These are phyloP conservation scores for Bucorvus abyssinicus DNA, from an alignment of 2,797 vertebrate species.

Conservation along the genomic window DNA sequence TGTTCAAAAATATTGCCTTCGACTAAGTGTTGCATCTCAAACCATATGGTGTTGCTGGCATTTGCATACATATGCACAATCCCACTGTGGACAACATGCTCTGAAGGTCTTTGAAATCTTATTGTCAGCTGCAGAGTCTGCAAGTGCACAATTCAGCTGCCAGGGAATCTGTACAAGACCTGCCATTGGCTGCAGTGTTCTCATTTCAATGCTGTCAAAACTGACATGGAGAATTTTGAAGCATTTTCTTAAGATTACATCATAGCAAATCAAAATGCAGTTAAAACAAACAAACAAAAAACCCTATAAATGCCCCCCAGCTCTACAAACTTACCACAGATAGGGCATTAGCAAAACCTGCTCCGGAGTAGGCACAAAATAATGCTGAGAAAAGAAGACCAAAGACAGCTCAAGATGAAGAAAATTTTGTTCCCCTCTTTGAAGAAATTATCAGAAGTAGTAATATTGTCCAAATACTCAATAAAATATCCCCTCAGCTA, in stretches of 20 bases:
- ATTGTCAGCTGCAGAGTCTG: not conserved
- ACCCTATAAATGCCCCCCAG: not conserved
- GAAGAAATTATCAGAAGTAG: not conserved
- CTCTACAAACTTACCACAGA: constrained; percentile 77
- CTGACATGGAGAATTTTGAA: not conserved
- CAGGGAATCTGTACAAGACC: not conserved
- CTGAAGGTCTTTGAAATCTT: not conserved
- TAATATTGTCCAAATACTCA: not conserved
- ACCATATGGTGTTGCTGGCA: not conserved
- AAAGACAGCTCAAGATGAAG: not conserved
- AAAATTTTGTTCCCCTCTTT: not conserved
- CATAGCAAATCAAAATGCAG: not conserved
- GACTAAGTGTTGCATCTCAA: not conserved
- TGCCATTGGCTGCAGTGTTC: not conserved
- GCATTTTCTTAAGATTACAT: not conserved
- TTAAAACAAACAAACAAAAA: not conserved
- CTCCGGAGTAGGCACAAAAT: constrained; percentile 90
- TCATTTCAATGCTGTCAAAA: not conserved
- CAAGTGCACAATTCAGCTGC: not conserved
- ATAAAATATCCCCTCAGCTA: not conserved
- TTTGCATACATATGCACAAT: not conserved
- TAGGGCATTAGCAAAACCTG: constrained; percentile 85
- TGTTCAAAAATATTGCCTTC: not conserved
- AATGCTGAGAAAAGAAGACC: constrained; percentile 78
- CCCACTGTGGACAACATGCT: not conserved